Evolutionary conservation across 2,888 invertebrate species (phyloP).

Genomic region (Electrophaes corylata): DNA sequence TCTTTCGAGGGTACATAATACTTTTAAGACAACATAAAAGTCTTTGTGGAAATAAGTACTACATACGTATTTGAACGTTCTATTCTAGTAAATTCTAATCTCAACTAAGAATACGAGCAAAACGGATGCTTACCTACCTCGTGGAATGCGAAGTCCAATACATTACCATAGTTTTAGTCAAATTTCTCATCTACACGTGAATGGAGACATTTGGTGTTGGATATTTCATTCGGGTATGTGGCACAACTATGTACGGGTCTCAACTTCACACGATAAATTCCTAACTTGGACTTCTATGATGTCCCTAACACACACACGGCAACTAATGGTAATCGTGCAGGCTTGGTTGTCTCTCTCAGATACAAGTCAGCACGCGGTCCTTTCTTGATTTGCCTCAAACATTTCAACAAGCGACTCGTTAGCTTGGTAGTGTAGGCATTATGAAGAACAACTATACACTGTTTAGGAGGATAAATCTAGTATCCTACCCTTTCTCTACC

Average conservation of each 20-base stretch:
- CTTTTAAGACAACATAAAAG: too few relatives aligned
- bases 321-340: constrained; percentile 7
- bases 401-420: neutral
- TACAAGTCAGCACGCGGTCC: neutral
- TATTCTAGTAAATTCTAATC: neutral
- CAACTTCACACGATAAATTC: constrained; percentile 54
- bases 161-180: neutral
- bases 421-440: constrained; percentile 1
- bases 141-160: neutral
- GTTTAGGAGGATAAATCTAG: constrained; percentile 48
- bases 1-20: too few relatives aligned
- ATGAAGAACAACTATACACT: constrained; percentile 53
- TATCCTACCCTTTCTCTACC: constrained; percentile 42
- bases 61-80: neutral
- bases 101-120: neutral
- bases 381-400: constrained; percentile 2
- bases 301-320: neutral
- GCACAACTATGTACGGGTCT: constrained; percentile 45
- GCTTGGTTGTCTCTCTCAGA: constrained; percentile 5
- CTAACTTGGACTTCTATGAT: constrained; percentile 45
- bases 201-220: constrained; percentile 16
- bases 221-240: constrained; percentile 40
- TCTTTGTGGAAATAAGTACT: too few relatives aligned
- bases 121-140: too few relatives aligned
- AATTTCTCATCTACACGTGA: constrained; percentile 1